These are phyloP conservation scores for Melospiza melodia DNA, from an alignment of 2,113 vertebrate genomes.

Conservation along the genomic window DNA sequence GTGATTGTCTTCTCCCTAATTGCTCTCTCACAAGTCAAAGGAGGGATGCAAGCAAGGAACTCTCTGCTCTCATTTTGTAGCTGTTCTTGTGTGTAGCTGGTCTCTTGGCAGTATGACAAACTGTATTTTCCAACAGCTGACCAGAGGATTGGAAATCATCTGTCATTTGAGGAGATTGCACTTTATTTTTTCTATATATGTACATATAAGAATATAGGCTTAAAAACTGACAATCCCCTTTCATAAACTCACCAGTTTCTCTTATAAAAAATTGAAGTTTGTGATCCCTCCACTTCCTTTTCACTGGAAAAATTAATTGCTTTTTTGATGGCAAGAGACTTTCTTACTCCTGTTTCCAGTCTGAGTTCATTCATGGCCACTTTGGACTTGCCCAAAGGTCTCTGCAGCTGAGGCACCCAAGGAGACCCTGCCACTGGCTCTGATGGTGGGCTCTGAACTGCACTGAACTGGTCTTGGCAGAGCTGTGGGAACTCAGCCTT, in stretches of 20 bases:
- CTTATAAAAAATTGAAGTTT: background rate
- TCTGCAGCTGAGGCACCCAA: background rate
- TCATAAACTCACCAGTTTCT: background rate
- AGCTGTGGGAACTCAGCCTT: background rate
- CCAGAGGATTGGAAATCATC: background rate
- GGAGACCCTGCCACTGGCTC: background rate
- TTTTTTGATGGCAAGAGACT: background rate
- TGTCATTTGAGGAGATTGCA: background rate
- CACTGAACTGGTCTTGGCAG: background rate
- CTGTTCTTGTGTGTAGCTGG: background rate
- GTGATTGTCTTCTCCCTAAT: conserved; percentile 10
- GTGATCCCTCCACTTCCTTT: background rate
- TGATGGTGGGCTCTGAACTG: background rate
- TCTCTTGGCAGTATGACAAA: background rate
- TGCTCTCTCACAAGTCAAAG: background rate
- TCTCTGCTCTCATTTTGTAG: background rate
- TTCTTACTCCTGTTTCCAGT: background rate
- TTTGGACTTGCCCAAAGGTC: background rate
- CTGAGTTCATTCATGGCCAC: background rate
- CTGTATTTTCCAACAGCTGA: background rate
- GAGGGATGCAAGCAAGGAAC: background rate
- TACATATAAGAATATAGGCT: background rate
- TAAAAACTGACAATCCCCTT: background rate
- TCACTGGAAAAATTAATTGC: background rate
- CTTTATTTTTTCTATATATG: background rate